phyloP scores from a whole-genome alignment of 2,797 vertebrate genomes.

The Megaceryle alcyon region DNA sequence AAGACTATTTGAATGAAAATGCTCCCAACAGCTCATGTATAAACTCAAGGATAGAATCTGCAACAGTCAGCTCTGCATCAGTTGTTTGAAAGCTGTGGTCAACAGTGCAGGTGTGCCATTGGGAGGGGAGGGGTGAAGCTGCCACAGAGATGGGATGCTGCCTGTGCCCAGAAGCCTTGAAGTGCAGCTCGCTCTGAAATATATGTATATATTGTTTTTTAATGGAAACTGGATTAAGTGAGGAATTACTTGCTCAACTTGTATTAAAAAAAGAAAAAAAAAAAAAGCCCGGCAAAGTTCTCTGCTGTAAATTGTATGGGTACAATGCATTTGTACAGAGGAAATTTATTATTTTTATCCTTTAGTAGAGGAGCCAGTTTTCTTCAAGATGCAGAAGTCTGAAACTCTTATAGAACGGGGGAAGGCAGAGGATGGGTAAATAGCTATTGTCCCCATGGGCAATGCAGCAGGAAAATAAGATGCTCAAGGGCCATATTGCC shows the following conservation, averaged over 20 bases:
- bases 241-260: neutral
- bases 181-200: neutral
- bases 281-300: neutral
- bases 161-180: neutral
- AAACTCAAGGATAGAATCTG: neutral
- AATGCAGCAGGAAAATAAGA: neutral
- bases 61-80: neutral
- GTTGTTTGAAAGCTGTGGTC: neutral
- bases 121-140: neutral
- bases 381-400: neutral
- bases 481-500: neutral
- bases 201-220: neutral
- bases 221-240: neutral
- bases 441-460: neutral
- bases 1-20: slow-evolving; percentile 30
- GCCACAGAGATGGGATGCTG: neutral
- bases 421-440: neutral
- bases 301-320: neutral
- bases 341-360: neutral
- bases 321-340: neutral
- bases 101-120: neutral
- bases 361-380: neutral
- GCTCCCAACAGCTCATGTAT: neutral
- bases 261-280: too few relatives aligned
- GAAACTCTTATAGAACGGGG: neutral